Base-by-base conservation (phyloP, 2,113 vertebrate genomes). In the Zootoca vivipara region DNA sequence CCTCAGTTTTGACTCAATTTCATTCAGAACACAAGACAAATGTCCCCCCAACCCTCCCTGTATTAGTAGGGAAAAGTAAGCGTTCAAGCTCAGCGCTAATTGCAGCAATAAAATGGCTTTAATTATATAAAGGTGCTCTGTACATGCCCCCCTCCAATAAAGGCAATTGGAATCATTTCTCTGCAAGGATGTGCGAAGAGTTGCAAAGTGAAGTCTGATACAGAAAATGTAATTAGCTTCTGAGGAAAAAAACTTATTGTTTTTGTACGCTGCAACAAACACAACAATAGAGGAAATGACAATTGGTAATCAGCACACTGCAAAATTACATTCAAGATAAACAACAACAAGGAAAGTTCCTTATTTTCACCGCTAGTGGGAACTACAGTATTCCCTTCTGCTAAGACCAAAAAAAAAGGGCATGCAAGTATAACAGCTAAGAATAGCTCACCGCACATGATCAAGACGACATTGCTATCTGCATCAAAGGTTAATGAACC, bases 331-430 rank as follows among this genome's bases (percentile, higher is more conserved):
- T 80, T 89, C 80, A 83, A 88, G 83, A 87, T 90, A 90, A 89
- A 46, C 13, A 42, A 35, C 78, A 77, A 20, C 1, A 26, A 65
- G 56, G 64, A 85, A 85, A 90, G 28, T 94, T 93, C 90, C 85
- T 38, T 58, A n/a, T 87, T 93, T 93, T 89, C 87, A 83, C 96
- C 96, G 91, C 95, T 96, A 96, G 96, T 96, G 95, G 95, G 96
- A 95, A 95, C 93, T 94, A 87, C 92, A 90, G 94, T 81, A 94
- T 92, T 95, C 90, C 67, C 89, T 94, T 93, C 89, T 72, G 87
- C 58, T 35, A 85, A 75, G 62, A n/a, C 46, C 10, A 52, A 62
- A 77, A 83, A 83, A 93, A 75, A 86, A 5, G 92, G 78, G 78
- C 86, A 82, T 40, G 70, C 13, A 26, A 89, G 93, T 85, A 81